Base-by-base conservation (phyloP, 2,797 vertebrate genomes). In the Oreonectes daqikongensis region DNA sequence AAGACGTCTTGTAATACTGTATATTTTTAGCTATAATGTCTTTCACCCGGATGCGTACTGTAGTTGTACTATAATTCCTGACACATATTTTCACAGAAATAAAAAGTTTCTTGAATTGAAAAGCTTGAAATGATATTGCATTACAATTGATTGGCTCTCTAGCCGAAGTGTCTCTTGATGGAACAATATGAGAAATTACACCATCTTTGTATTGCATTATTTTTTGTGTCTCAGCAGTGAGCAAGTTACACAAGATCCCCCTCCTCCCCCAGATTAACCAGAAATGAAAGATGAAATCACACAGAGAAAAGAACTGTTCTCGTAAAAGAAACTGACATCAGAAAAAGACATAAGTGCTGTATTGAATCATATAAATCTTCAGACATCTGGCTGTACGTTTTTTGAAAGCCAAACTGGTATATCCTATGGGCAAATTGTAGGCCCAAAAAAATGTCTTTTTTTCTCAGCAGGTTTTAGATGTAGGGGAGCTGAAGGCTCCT, bases 71-170 rank as follows among this genome's bases (percentile, higher is more conserved):
- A 72, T 81, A 80, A 69, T 84, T 81, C 72, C 53, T 78, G 40
- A 42, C 67, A 78, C 69, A 74, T 63, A 24, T 73, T 72, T 69
- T 81, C 35, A 77, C 67, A 73, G 65, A 72, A 28, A 79, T 85
- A 82, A 86, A 82, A 73, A 68, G 74, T 70, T 84, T 38, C 71
- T 28, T 78, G 66, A 84, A 20, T 75, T 78, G 28, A 78, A 78
- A 44, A 28, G 38, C 24, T 20, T 74, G 50, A 26, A 42, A 46
- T 65, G 30, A 61, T n/a, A 17, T 48, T 7, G 15, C 64, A 61
- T 28, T 46, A 28, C 18, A 55, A 28, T 44, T 17, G 48, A 75
- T 26, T 12, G 38, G 5, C n/a, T 57, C 48, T 57, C 7, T 6
- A 20, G 50, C 0, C n/a, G 5, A 17, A 17, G 65, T 57, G 5